Evolutionary conservation across 2,797 vertebrate genomes (phyloP).

Genomic region (Cossypha dichroa): DNA sequence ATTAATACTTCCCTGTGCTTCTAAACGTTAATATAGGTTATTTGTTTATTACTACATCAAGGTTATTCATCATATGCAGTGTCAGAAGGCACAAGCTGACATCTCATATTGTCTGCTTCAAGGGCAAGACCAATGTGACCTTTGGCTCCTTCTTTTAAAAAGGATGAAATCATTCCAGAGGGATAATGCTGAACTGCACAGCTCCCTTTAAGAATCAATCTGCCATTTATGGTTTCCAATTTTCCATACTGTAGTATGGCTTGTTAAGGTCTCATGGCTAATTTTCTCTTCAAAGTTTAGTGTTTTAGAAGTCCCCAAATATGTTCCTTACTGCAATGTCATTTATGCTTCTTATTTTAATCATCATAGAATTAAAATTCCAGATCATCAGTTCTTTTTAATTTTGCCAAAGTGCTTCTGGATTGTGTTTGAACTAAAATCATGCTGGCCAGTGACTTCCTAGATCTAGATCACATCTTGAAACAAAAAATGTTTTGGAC

Average conservation of each 20-base stretch:
- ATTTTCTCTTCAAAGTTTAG: conserved; percentile 17
- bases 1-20: conserved; percentile 11
- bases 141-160: conserved; percentile 68
- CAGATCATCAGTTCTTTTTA: background rate
- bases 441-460: background rate
- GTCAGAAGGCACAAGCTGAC: conserved; percentile 73
- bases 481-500: background rate
- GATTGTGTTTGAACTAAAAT: conserved; percentile 1
- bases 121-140: conserved; percentile 71
- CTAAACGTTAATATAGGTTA: conserved; percentile 37
- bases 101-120: conserved; percentile 71
- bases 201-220: conserved; percentile 46
- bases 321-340: background rate
- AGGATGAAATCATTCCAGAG: conserved; percentile 65
- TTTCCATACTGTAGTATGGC: conserved; percentile 5
- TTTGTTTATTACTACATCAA: conserved; percentile 71
- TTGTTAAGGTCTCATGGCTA: conserved; percentile 39
- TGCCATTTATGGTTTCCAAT: conserved; percentile 30
- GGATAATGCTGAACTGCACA: conserved; percentile 37
- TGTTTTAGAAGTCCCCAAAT: background rate
- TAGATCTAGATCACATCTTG: background rate
- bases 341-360: background rate
- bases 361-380: background rate
- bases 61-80: conserved; percentile 68
- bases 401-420: background rate